phyloP scores from a whole-genome alignment of 2,113 vertebrate genomes.

The Ceuthmochares aereus region DNA sequence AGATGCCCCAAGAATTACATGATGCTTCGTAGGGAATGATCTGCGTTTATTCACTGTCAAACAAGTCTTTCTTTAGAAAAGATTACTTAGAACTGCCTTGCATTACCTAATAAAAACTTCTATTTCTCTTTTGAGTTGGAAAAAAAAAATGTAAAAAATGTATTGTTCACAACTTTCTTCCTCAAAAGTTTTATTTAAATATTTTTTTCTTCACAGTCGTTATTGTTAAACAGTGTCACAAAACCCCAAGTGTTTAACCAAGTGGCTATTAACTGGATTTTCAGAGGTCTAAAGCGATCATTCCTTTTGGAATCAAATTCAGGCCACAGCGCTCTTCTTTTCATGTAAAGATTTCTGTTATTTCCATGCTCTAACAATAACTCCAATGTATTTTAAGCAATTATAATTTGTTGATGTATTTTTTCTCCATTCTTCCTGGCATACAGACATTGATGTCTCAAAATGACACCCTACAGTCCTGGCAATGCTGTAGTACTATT shows the following conservation, averaged over 20 bases:
- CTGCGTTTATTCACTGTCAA: background rate
- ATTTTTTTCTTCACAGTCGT: background rate
- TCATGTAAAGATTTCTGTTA: accelerated
- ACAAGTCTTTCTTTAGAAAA: background rate
- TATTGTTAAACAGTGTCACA: background rate
- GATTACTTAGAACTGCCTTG: background rate
- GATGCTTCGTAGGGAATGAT: background rate
- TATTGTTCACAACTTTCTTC: background rate
- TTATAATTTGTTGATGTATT: background rate
- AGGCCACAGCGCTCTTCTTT: background rate
- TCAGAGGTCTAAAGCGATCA: background rate
- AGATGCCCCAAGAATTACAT: background rate
- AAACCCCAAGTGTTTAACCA: background rate
- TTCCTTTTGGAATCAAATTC: background rate
- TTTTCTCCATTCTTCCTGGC: background rate
- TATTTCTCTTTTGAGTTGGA: background rate
- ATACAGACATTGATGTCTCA: background rate
- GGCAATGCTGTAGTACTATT: background rate
- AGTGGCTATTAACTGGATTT: background rate
- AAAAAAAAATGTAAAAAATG: background rate
- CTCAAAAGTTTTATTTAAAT: background rate
- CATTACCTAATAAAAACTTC: background rate
- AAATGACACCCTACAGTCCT: background rate
- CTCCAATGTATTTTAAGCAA: background rate
- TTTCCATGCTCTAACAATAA: background rate